Evolutionary conservation across 2,797 vertebrate species (phyloP).

Genomic region (Vultur gryphus): DNA sequence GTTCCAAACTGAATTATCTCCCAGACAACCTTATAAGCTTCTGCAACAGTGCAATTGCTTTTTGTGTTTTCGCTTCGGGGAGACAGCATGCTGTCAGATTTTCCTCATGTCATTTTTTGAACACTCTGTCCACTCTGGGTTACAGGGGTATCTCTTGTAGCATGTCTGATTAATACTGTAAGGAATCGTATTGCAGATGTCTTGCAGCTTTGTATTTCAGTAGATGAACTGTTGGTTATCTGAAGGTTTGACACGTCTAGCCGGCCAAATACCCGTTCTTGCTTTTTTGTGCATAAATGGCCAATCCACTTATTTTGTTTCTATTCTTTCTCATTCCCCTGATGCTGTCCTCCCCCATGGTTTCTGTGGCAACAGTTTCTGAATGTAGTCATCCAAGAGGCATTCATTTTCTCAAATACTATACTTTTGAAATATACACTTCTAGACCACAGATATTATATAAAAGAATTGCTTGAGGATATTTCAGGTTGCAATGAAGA

Average conservation of each 20-base stretch:
- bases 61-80: not conserved
- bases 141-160: not conserved
- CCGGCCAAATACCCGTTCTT: not conserved
- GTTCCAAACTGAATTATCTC: not conserved
- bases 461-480: not conserved
- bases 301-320: constrained; percentile 28
- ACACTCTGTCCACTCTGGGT: not conserved
- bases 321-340: constrained; percentile 35
- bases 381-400: constrained; percentile 10
- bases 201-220: not conserved
- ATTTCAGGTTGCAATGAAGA: not conserved
- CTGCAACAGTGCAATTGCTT: not conserved
- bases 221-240: not conserved
- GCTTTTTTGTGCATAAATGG: not conserved
- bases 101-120: not conserved
- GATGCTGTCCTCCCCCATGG: constrained; percentile 55
- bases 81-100: not conserved
- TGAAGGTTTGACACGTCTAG: not conserved
- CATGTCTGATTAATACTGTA: not conserved
- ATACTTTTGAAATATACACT: not conserved
- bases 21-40: not conserved
- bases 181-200: not conserved
- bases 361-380: constrained; percentile 59
- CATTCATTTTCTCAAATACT: constrained; percentile 8
- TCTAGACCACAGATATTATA: not conserved